phyloP scores from a whole-genome alignment of 1,140 invertebrate genomes.

The Microplitis demolitor region DNA sequence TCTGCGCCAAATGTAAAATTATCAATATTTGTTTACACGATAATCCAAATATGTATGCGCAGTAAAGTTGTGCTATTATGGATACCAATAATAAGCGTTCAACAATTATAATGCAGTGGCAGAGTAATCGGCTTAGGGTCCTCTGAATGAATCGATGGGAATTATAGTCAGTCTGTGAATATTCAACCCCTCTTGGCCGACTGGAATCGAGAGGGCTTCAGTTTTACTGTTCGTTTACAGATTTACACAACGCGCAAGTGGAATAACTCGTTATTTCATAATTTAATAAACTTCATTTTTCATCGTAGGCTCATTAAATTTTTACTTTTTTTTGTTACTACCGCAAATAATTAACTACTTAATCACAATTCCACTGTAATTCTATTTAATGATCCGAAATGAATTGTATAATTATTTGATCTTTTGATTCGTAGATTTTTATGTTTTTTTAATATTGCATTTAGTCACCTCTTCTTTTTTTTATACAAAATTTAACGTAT shows the following conservation, averaged over 20 bases:
- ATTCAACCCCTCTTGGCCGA: slow-evolving; percentile 3
- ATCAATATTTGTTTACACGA: neutral
- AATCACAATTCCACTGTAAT: neutral
- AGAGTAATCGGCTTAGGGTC: slow-evolving; percentile 42
- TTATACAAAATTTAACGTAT: too few relatives aligned
- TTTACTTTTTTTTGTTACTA: neutral
- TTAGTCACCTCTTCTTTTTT: too few relatives aligned
- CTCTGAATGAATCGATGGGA: slow-evolving; percentile 40
- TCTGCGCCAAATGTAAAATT: neutral
- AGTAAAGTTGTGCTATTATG: slow-evolving; percentile 28
- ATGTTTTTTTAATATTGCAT: too few relatives aligned
- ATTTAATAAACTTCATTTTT: slow-evolving; percentile 4
- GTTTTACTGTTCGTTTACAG: slow-evolving; percentile 23
- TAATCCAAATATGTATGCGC: slow-evolving; percentile 7
- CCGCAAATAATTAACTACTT: too few relatives aligned
- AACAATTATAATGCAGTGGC: slow-evolving; percentile 44
- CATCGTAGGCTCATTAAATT: neutral
- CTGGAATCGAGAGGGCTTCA: slow-evolving; percentile 14
- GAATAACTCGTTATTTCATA: neutral
- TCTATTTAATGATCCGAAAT: too few relatives aligned
- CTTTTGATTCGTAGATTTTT: too few relatives aligned
- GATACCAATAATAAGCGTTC: slow-evolving; percentile 34
- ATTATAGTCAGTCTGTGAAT: slow-evolving; percentile 14
- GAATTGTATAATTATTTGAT: too few relatives aligned
- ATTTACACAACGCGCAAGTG: neutral